Conservation (phyloP, 2,113 vertebrate species). For the Otus sunia region DNA sequence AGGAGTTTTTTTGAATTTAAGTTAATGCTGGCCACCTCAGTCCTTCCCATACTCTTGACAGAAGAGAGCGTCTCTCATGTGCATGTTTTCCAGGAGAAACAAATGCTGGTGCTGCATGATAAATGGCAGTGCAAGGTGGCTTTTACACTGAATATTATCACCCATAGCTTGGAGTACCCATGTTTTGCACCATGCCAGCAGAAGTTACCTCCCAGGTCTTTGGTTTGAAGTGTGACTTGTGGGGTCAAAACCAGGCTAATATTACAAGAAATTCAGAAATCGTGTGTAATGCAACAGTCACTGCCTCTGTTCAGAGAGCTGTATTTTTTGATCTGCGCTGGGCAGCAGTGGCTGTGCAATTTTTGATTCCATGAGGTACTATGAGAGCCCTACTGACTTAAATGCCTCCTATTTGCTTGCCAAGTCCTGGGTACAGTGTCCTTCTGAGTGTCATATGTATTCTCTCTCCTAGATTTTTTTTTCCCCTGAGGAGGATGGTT, state of each 20-base stretch:
- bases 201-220: not conserved
- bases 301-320: not conserved
- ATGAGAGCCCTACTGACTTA: not conserved
- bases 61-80: not conserved
- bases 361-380: not conserved
- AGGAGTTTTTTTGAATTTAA: not conserved
- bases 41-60: not conserved
- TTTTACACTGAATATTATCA: not conserved
- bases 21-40: not conserved
- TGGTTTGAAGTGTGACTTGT: not conserved
- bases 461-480: not conserved
- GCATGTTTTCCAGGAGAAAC: not conserved
- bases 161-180: too few relatives aligned
- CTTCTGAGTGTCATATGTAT: not conserved
- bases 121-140: not conserved
- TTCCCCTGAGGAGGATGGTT: not conserved
- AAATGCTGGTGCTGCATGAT: not conserved
- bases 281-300: not conserved
- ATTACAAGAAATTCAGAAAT: not conserved
- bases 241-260: not conserved
- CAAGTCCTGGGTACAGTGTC: not conserved
- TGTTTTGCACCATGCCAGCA: not conserved
- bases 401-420: not conserved
- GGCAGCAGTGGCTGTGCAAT: not conserved
- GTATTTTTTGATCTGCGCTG: not conserved